A percentile compares a stretch with the other conserved stretches of the same genome.
Conservation (phyloP, 2,888 invertebrate genomes). For the Clanis bilineata region DNA sequence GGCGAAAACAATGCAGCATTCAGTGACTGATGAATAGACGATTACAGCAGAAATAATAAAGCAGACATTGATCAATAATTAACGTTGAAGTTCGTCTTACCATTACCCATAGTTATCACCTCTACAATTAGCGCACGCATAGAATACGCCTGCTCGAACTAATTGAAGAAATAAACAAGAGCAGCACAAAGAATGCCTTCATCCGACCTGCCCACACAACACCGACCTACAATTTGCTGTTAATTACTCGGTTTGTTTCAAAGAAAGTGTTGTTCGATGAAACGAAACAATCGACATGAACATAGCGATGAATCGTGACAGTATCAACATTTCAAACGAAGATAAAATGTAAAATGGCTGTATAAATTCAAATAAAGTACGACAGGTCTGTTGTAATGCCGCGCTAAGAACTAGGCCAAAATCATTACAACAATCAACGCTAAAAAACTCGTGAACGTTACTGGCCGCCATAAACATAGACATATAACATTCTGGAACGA, state of each 20-base stretch:
- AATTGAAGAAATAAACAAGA: conserved; percentile 70
- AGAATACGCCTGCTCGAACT: conserved; percentile 46
- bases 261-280: conserved; percentile 57
- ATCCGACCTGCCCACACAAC: conserved; percentile 65
- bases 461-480: conserved; percentile 24
- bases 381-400: conserved; percentile 47
- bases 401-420: conserved; percentile 61
- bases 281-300: conserved; percentile 51
- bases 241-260: conserved; percentile 65
- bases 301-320: neutral
- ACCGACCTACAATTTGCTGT: conserved; percentile 64
- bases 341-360: conserved; percentile 27
- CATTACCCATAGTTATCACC: conserved; percentile 47
- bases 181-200: conserved; percentile 69
- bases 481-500: conserved; percentile 36
- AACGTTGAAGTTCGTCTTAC: conserved; percentile 45
- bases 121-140: conserved; percentile 55
- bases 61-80: conserved; percentile 41
- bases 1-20: neutral
- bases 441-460: conserved; percentile 51
- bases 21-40: no score
- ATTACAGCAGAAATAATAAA: conserved; percentile 34
- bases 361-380: conserved; percentile 54
- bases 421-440: conserved; percentile 69
- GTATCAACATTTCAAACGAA: conserved; percentile 18